Base-by-base conservation (phyloP, 2,797 vertebrate genomes). In the Nyctibius grandis region DNA sequence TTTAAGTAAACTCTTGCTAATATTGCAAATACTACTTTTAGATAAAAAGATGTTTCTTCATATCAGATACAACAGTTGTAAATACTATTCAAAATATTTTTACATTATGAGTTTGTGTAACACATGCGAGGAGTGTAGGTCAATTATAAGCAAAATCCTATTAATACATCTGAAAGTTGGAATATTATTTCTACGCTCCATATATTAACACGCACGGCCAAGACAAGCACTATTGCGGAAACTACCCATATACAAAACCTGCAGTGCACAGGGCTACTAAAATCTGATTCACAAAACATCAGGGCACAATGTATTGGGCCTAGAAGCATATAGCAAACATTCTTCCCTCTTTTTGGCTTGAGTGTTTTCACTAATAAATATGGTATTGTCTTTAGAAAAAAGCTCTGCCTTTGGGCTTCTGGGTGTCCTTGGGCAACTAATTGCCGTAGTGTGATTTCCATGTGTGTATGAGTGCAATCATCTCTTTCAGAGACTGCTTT, bases 1-100 rank as follows among this genome's bases (percentile, higher is more conserved):
- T 44, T 85, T 79, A 91, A 79, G n/a, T 54, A 51, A 91, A 91
- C 28, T 28, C 28, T 31, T 72, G 51, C 26, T 64, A 79, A 76
- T 28, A 48, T 3, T 51, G 31, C 6, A 70, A 63, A 64, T 16
- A 34, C 2, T 60, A 21, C 22, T 68, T 91, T 68, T 65, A 70
- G 50, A 48, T 38, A 74, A 73, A 82, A 70, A 65, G 5, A 33
- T 19, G 9, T 8, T 51, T 67, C 29, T 56, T 86, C 54, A 2
- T 28, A 63, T 15, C 36, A 40, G 25, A 65, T 21, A 60, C 6
- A 40, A 26, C 63, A 63, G 18, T 22, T 5, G 0, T 34, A 61
- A 77, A 36, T 40, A 75, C 11, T 79, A 64, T 38, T 74, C 0
- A 83, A 69, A 84, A 54, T 79, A 63, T 15, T 84, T 83, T 56